Conservation (phyloP, 1,140 invertebrate species). For the Drosophila tropicalis region DNA sequence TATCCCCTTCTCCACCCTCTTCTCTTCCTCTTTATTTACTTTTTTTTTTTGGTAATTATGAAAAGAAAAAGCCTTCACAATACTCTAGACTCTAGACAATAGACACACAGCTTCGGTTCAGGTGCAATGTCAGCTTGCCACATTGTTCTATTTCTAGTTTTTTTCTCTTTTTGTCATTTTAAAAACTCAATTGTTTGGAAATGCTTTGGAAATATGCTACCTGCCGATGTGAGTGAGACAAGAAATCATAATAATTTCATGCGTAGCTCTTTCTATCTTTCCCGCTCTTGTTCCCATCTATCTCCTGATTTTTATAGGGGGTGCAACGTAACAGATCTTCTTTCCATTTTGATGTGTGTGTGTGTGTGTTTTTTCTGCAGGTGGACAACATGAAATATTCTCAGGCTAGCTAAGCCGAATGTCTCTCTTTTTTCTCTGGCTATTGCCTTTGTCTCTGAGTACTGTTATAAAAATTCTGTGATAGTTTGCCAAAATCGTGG, state of each 20-base stretch:
- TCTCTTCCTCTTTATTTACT: background rate
- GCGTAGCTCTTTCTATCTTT: conserved; percentile 41
- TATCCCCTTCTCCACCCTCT: conserved; percentile 1
- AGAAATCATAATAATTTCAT: conserved; percentile 51
- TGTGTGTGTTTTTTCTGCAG: conserved; percentile 54
- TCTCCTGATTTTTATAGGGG: conserved; percentile 35
- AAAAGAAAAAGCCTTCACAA: conserved; percentile 41
- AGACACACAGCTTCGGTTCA: conserved; percentile 67
- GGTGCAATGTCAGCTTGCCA: conserved; percentile 50
- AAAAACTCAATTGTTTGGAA: conserved; percentile 76
- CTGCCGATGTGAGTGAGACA: conserved; percentile 35
- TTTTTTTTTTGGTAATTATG: conserved; percentile 55
- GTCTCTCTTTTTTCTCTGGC: background rate
- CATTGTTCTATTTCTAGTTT: conserved; percentile 58
- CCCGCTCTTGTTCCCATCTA: conserved; percentile 20
- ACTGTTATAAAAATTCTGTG: conserved; percentile 69
- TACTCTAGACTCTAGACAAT: conserved; percentile 55
- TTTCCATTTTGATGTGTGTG: conserved; percentile 53
- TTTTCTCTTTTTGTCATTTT: conserved; percentile 56
- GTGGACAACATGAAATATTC: conserved; percentile 69
- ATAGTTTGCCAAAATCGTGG: conserved; percentile 64
- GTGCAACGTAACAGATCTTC: conserved; percentile 71
- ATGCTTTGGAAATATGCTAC: conserved; percentile 49
- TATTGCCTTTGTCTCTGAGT: conserved; percentile 40
- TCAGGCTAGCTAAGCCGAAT: conserved; percentile 46